These are phyloP conservation scores for Hirundo rustica DNA, from an alignment of 2,797 vertebrate species.

Conservation along the genomic window DNA sequence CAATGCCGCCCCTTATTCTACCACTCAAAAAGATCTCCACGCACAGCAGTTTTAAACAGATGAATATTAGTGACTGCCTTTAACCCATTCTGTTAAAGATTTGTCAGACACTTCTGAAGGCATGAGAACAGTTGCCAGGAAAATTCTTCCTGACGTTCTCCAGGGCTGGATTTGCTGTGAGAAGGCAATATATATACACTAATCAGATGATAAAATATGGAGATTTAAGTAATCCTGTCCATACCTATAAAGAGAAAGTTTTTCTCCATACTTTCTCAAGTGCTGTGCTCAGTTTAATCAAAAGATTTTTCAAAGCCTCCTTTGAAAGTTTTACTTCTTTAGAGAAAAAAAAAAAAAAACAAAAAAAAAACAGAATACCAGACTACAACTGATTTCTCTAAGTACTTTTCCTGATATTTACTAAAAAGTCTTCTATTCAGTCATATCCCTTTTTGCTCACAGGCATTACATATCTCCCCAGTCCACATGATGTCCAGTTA, in stretches of 20 bases:
- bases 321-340: not conserved
- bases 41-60: not conserved
- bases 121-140: not conserved
- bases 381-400: not conserved
- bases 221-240: not conserved
- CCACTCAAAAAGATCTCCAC: not conserved
- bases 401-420: not conserved
- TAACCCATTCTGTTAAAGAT: not conserved
- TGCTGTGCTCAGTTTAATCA: not conserved
- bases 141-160: not conserved
- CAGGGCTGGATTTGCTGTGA: not conserved
- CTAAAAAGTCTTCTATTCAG: not conserved
- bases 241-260: not conserved
- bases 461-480: not conserved
- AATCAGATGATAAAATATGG: not conserved
- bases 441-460: not conserved
- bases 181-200: not conserved
- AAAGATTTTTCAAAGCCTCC: not conserved
- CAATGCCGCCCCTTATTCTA: not conserved
- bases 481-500: not conserved
- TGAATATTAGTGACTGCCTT: not conserved
- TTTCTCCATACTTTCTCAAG: not conserved
- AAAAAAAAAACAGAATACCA: not conserved
- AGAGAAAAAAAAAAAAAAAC: not conserved
- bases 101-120: not conserved